A percentile compares a stretch with the other conserved stretches of the same genome.
Conservation (phyloP, 2,888 invertebrate species). For the Leptopilina drosophilae region DNA sequence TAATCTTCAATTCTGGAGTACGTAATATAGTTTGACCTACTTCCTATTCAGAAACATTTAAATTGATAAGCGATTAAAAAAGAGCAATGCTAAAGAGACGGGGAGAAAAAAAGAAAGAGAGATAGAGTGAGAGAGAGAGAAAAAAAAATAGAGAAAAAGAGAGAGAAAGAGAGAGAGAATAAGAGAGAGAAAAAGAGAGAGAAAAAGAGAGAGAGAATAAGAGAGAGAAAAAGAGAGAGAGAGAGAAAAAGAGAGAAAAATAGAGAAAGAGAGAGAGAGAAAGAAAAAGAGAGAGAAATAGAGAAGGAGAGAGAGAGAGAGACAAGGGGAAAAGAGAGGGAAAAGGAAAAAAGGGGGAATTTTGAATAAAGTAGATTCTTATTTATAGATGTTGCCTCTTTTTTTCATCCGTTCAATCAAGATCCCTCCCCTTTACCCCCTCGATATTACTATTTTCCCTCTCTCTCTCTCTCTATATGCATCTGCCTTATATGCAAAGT, state of each 20-base stretch:
- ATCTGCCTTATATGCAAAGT: constrained; percentile 37
- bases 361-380: constrained; percentile 23
- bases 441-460: too few species aligned
- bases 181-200: too few species aligned
- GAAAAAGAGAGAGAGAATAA: too few species aligned
- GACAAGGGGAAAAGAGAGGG: too few species aligned
- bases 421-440: not conserved
- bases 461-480: not conserved
- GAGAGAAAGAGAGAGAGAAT: too few species aligned
- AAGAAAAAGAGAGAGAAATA: not conserved
- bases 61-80: constrained; percentile 25
- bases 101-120: not conserved
- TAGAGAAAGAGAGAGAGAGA: not conserved
- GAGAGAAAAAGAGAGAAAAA: too few species aligned
- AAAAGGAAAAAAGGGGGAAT: not conserved
- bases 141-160: too few species aligned
- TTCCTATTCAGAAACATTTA: constrained; percentile 7
- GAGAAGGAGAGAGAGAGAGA: too few species aligned
- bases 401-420: constrained; percentile 34
- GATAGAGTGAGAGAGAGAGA: too few species aligned
- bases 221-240: too few species aligned
- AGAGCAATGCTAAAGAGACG: constrained; percentile 7
- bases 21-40: not conserved
- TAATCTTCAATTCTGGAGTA: not conserved
- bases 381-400: constrained; percentile 27